Base-by-base conservation (phyloP, 2,888 invertebrate species). In the Sphaerophoria rueppellii region DNA sequence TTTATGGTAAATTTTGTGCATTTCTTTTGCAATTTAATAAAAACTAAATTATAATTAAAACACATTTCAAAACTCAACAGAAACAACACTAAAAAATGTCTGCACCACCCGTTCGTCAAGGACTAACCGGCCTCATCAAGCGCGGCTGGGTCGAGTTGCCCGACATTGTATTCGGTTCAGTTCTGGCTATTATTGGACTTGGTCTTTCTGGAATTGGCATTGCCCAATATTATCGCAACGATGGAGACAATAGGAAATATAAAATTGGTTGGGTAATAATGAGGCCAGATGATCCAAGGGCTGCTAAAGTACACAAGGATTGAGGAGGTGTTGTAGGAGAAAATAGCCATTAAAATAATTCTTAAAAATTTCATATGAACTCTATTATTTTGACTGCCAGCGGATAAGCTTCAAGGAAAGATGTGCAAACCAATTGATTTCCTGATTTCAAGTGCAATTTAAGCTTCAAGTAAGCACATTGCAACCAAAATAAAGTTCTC, bases 231-330 rank as follows among this genome's bases (percentile, higher is more conserved):
- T 89, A 92, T 32, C 91, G 92, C 80, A 93, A 92, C 50, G 95
- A 95, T 89, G 94, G 95, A 69, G 95, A 95, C 89, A 95, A 95
- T 88, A 93, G 93, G 83, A 93, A 93, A 88, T 95, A 95, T 91
- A 95, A 95, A 90, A 88, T 91, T 50, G 91, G 92, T 24, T 95
- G 94, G 89, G 93, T 94, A 46, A 93, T 95, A 7, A 93, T 94
- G 91, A 93, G 95, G 82, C 93, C 95, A 12, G 95, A 95, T 88
- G 95, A 95, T 89, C 95, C 95, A 1, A 92, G 93, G 89, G 94
- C 91, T 16, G 91, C 92, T 58, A 92, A 91, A 89, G 93, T 95
- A 54, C 93, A 92, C 77, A 93, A 93, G 88, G 93, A 94, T 87
- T 94, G 87, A 87, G 24, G 24, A 24, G 14, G 0, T 50, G 6